These are phyloP conservation scores for Drosophila pectinifera DNA, from an alignment of 1,140 invertebrate species.

Conservation along the genomic window DNA sequence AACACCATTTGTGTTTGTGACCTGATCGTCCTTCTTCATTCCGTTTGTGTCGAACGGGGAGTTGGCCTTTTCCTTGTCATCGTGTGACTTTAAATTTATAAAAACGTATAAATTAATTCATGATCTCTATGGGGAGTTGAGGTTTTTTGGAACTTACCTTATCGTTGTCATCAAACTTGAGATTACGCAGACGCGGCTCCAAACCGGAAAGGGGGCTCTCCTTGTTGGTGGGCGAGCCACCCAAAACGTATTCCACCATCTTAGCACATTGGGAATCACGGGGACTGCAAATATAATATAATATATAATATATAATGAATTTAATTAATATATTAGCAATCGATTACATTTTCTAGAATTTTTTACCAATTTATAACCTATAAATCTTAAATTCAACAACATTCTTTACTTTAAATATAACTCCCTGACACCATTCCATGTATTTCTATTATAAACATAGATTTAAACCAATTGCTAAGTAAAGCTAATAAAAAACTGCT, in stretches of 20 bases:
- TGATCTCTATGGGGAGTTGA: too few species aligned
- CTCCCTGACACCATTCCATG: too few species aligned
- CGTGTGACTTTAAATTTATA: constrained; percentile 85
- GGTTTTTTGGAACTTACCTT: constrained; percentile 58
- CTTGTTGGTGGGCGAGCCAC: constrained; percentile 94
- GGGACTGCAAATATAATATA: constrained; percentile 83
- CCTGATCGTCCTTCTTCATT: constrained; percentile 88
- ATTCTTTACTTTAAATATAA: too few species aligned
- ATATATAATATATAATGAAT: not conserved
- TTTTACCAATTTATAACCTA: too few species aligned
- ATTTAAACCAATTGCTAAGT: not conserved
- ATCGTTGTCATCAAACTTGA: constrained; percentile 88
- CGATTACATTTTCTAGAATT: too few species aligned
- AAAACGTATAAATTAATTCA: not conserved
- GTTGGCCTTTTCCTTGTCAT: constrained; percentile 89
- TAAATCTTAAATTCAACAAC: too few species aligned
- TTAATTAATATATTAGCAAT: not conserved
- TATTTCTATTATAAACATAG: too few species aligned
- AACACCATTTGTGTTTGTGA: constrained; percentile 92
- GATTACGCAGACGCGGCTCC: constrained; percentile 90
- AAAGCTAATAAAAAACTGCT: not conserved
- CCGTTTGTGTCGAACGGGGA: constrained; percentile 88
- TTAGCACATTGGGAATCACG: constrained; percentile 93
- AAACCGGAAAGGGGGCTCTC: constrained; percentile 87
- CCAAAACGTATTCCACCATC: constrained; percentile 99